Evolutionary conservation across 2,797 vertebrate species (phyloP).

Genomic region (Myioborus melanocephalus): DNA sequence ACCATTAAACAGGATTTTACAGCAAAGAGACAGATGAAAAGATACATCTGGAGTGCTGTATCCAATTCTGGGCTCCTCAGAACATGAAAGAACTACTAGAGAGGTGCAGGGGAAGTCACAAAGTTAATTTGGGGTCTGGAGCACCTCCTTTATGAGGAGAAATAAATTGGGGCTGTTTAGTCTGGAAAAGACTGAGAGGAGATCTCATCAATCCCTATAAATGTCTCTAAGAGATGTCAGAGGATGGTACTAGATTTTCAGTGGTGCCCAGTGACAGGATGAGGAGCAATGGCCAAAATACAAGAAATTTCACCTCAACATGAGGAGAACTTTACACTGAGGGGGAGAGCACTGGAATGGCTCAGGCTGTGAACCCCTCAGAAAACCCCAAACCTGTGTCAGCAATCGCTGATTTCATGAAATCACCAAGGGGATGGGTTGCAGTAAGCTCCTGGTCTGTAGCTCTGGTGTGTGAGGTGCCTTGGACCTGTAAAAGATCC

Average conservation of each 20-base stretch:
- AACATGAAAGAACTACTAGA: neutral
- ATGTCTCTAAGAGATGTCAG: neutral
- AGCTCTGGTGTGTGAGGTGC: neutral
- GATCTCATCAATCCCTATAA: neutral
- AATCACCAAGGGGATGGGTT: neutral
- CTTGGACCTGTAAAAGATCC: neutral
- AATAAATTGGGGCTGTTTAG: neutral
- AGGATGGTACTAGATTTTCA: neutral
- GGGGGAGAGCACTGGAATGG: neutral
- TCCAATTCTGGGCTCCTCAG: neutral
- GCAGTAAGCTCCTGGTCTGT: neutral
- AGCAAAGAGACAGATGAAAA: neutral
- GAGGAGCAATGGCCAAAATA: neutral
- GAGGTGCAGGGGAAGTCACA: neutral
- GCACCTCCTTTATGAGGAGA: neutral
- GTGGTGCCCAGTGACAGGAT: no score
- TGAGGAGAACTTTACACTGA: neutral
- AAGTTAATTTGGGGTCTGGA: neutral
- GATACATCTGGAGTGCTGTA: neutral
- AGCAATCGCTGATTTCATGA: neutral
- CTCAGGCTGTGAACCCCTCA: fast-evolving
- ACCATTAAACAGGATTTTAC: neutral
- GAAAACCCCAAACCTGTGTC: neutral
- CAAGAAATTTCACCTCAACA: neutral
- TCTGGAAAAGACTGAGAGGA: neutral